Base-by-base conservation (phyloP, 2,888 invertebrate genomes). In the Chalcosyrphus nemorum region DNA sequence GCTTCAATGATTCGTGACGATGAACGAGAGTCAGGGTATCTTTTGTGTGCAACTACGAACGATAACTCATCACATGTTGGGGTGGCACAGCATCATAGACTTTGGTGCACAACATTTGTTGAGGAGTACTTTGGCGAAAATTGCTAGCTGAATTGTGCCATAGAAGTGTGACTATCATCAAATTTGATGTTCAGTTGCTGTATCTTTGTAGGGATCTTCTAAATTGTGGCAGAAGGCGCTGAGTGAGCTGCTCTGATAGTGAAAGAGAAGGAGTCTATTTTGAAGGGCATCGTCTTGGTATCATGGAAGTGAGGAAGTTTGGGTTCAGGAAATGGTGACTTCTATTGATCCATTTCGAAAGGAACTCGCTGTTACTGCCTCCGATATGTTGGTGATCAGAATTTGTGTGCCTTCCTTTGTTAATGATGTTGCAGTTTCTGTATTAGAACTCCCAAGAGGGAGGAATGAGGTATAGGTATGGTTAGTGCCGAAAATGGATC, bases 1-100 rank as follows among this genome's bases (percentile, higher is more conserved):
- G 78, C 78, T 78, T 72, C 65, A 78, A 43, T 78, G 61, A 66
- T 41, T 78, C 78, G 24, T 24, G 47, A 57, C 50, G 71, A n/a
- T n/a, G n/a, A n/a, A n/a, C 5, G 15, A 15, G 17, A 11, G 19
- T 19, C n/a, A n/a, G n/a, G n/a, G 6, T 56, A 41, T 11, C 41
- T n/a, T n/a, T n/a, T n/a, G n/a, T 56, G 6, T 5, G 29, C 1
- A 29, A 29, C 29, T 6, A 4, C 29, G 24, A 13, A 17, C 21
- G 13, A 56, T 41, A 29, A 38, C 27, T 56, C 43, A 63, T 54
- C 35, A 19, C 24, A 47, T 47, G 7, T n/a, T 47, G 13, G 11
- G 41, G 21, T n/a, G 27, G 17, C 17, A 35, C 6, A 41, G 47
- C 13, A 7, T 43, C 2, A 35, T 19, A 19, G 41, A 35, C 70